phyloP scores from a whole-genome alignment of 2,888 invertebrate genomes.

The Euplagia quadripunctaria region DNA sequence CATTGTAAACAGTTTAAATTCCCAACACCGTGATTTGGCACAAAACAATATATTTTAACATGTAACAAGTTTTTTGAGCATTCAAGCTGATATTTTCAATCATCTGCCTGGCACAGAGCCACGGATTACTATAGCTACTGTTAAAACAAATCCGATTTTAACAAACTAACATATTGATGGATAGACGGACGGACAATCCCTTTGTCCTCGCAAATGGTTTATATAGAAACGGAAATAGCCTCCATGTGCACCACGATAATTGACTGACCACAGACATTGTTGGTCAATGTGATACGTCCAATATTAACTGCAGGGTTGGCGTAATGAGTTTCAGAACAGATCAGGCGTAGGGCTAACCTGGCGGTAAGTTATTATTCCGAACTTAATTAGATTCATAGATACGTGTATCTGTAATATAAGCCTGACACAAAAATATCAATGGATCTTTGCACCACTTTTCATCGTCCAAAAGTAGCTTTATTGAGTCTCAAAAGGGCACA shows the following conservation, averaged over 20 bases:
- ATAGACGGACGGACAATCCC: constrained; percentile 16
- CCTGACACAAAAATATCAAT: background rate
- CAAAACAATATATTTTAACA: constrained; percentile 23
- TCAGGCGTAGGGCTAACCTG: too few species aligned
- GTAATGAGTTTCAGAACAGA: too few species aligned
- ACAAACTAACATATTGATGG: constrained; percentile 45
- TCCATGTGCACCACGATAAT: background rate
- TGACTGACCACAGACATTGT: background rate
- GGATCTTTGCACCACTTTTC: background rate
- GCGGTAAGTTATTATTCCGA: too few species aligned
- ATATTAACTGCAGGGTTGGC: background rate
- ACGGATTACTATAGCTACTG: constrained; percentile 50
- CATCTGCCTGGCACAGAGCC: constrained; percentile 56
- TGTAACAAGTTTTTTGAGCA: constrained; percentile 29
- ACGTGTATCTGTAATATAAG: too few species aligned
- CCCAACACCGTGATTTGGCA: constrained; percentile 32
- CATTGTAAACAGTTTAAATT: constrained; percentile 15
- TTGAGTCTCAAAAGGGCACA: background rate
- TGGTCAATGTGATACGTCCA: background rate
- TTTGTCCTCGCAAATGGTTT: constrained; percentile 32
- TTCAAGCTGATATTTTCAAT: constrained; percentile 51
- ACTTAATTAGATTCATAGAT: too few species aligned
- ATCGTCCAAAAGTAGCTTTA: background rate
- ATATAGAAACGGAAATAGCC: background rate
- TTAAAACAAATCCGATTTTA: constrained; percentile 57